phyloP scores from a whole-genome alignment of 2,113 vertebrate species.

The Aspidoscelis tigris region DNA sequence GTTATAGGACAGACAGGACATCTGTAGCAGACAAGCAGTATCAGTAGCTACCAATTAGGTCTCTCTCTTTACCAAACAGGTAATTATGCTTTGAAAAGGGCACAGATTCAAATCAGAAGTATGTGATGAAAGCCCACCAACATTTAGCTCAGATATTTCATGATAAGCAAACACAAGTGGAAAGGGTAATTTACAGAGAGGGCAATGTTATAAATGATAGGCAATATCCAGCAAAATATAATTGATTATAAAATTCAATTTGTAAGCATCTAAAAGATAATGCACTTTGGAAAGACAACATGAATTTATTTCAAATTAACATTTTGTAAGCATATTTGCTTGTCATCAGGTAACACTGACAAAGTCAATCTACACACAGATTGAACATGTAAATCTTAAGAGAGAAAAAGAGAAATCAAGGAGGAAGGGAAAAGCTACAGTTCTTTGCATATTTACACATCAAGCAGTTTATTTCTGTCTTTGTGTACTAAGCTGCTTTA shows the following conservation, averaged over 20 bases:
- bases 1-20: background rate
- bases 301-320: background rate
- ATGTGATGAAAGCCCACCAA: background rate
- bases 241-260: background rate
- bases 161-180: background rate
- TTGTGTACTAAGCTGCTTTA: background rate
- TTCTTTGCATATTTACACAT: background rate
- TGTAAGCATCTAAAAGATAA: constrained; percentile 4
- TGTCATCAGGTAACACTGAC: background rate
- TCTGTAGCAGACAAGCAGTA: background rate
- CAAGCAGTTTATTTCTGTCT: background rate
- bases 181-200: background rate
- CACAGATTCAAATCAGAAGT: background rate
- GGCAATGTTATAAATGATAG: background rate
- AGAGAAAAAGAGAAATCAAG: background rate
- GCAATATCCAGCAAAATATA: background rate
- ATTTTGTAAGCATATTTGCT: background rate
- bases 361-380: background rate
- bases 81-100: background rate
- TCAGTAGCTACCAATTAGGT: background rate
- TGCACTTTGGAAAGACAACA: background rate
- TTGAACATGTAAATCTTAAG: background rate
- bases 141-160: background rate
- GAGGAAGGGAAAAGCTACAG: background rate
- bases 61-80: background rate